Percentiles rank a stretch among this genome's conserved stretches.
These are phyloP conservation scores for Trisateles emortualis DNA, from an alignment of 2,888 invertebrate species.

Conservation along the genomic window DNA sequence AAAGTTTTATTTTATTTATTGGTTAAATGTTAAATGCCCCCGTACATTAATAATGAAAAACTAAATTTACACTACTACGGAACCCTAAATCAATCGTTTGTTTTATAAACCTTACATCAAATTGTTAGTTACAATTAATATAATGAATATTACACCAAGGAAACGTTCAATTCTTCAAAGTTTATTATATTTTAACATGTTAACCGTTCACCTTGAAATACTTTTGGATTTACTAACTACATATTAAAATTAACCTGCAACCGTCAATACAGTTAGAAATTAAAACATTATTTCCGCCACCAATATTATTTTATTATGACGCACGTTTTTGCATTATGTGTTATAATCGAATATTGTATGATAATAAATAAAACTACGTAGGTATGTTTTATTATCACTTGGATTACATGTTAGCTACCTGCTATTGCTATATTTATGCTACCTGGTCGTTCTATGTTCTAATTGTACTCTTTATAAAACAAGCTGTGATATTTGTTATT, in stretches of 20 bases:
- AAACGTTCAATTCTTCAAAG: not conserved
- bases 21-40: too few species aligned
- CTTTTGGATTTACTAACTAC: not conserved
- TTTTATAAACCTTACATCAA: not conserved
- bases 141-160: not conserved
- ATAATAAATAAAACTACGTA: not conserved
- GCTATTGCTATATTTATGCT: not conserved
- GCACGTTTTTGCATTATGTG: too few species aligned
- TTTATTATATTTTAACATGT: not conserved
- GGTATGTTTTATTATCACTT: too few species aligned
- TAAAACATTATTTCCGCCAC: conserved; percentile 11
- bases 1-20: too few species aligned
- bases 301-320: conserved; percentile 7
- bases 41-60: too few species aligned
- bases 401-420: conserved; percentile 1
- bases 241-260: not conserved
- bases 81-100: not conserved
- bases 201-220: not conserved
- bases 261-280: not conserved
- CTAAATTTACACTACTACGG: not conserved
- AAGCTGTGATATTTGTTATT: conserved; percentile 25
- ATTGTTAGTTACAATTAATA: not conserved
- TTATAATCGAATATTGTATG: too few species aligned
- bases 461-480: conserved; percentile 10
- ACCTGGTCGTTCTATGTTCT: not conserved